These are phyloP conservation scores for Alligator mississippiensis DNA, from an alignment of 2,113 vertebrate genomes.

Conservation along the genomic window DNA sequence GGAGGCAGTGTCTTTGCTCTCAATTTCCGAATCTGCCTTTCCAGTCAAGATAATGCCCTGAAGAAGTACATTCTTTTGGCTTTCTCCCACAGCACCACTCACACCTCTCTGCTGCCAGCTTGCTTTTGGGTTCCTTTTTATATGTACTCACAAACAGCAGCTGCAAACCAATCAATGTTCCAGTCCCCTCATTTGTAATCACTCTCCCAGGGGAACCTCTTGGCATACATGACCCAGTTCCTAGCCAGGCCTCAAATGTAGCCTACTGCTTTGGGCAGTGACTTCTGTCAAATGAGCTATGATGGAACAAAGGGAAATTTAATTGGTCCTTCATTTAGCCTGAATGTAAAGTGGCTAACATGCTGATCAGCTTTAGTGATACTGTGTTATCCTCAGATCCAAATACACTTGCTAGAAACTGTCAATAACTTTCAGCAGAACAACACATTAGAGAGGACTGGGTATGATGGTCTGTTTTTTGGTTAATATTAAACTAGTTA, in stretches of 20 bases:
- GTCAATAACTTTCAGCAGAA: background rate
- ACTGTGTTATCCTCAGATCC: background rate
- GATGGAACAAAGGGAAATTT: rapidly evolving
- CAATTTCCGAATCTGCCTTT: background rate
- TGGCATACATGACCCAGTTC: too few species aligned
- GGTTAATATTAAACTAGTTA: background rate
- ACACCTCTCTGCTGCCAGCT: background rate
- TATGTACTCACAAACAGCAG: rapidly evolving
- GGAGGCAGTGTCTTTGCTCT: background rate
- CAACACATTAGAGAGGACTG: background rate
- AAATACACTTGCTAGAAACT: rapidly evolving
- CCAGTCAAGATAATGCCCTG: background rate
- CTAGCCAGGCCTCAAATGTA: background rate
- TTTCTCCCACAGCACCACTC: background rate
- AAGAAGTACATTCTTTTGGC: background rate
- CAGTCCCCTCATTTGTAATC: rapidly evolving
- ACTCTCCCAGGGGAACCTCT: background rate
- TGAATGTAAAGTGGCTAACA: background rate
- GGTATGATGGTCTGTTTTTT: background rate
- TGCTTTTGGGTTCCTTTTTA: background rate
- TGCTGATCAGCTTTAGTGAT: background rate
- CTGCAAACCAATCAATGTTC: background rate
- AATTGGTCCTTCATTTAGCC: background rate
- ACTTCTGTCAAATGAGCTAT: background rate
- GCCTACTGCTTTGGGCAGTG: rapidly evolving